Evolutionary conservation across 2,888 invertebrate species (phyloP), one percentile per base, ranked within the genome.

Genomic region (Frankliniella fusca): DNA sequence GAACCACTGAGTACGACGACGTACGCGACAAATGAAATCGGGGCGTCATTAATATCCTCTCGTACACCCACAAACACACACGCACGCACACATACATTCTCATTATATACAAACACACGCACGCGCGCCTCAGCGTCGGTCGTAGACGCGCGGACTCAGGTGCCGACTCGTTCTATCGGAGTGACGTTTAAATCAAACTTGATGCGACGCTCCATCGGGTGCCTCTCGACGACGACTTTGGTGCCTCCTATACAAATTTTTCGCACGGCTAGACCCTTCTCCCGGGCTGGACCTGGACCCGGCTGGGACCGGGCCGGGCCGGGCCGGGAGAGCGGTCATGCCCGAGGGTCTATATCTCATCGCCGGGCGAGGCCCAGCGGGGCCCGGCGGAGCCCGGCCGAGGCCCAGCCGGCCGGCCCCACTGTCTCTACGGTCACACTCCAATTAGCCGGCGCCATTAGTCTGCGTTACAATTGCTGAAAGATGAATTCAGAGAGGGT

Each of bases 381-480:
- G 38, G 38, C 3, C 38, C 38, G 38, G 38, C 1, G 54, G 1
- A 15, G 15, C 54, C 54, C 54, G 15, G 54, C 15, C 20, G 54
- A 54, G 54, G 54, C 54, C 54, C 54, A 20, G 54, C 54, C 54
- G 54, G 54, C 54, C 54, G 54, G 54, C 54, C 38, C 38, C 38
- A 38, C 38, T 38, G 38, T 38, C 38, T 38, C 38, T 38, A 38
- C 38, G 38, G 38, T 38, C 38, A 38, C 38, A 38, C 38, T 38
- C 23, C 70, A 23, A 27, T 76, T 76, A 76, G 70, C 23, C 23
- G 27, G 23, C 70, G 27, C 70, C 70, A 76, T 76, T 76, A 76
- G 70, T 76, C 70, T 76, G 70, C 70, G 70, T 76, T 76, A 76
- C 70, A 76, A 76, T 76, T 76, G 70, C 70, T 76, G 70, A 76